A percentile compares a stretch with the other conserved stretches of the same genome.
Conservation (phyloP, 2,888 invertebrate genomes). For the Sipha maydis region DNA sequence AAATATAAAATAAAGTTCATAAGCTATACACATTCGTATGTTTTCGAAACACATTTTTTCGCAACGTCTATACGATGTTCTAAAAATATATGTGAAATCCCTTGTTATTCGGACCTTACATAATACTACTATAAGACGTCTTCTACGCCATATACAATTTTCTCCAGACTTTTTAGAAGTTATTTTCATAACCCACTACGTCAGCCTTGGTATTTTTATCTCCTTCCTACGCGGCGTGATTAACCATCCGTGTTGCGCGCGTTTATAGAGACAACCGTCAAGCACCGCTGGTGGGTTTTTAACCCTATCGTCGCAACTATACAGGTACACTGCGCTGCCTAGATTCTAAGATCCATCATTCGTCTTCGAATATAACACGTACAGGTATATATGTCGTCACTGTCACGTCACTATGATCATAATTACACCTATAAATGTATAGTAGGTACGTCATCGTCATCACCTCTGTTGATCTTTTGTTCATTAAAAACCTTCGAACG, state of each 20-base stretch:
- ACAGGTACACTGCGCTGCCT: not conserved
- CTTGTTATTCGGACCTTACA: no score
- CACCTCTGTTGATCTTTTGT: no score
- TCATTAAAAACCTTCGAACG: not conserved
- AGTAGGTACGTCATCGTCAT: no score
- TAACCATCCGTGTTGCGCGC: constrained; percentile 48
- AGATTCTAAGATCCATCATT: not conserved
- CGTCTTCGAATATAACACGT: not conserved
- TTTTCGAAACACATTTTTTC: no score
- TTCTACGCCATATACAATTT: not conserved
- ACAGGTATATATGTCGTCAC: not conserved
- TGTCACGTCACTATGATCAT: not conserved
- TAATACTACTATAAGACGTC: no score
- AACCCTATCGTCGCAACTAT: constrained; percentile 6
- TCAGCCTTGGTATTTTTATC: not conserved
- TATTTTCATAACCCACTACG: not conserved
- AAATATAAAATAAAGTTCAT: no score
- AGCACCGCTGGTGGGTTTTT: constrained; percentile 55
- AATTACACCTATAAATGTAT: not conserved
- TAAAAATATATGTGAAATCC: no score
- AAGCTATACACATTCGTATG: no score
- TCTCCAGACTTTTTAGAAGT: constrained; percentile 19
- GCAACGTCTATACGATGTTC: no score
- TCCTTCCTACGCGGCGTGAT: not conserved
- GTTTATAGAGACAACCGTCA: constrained; percentile 27